phyloP scores from a whole-genome alignment of 2,113 vertebrate species.

The Blennius ocellaris region DNA sequence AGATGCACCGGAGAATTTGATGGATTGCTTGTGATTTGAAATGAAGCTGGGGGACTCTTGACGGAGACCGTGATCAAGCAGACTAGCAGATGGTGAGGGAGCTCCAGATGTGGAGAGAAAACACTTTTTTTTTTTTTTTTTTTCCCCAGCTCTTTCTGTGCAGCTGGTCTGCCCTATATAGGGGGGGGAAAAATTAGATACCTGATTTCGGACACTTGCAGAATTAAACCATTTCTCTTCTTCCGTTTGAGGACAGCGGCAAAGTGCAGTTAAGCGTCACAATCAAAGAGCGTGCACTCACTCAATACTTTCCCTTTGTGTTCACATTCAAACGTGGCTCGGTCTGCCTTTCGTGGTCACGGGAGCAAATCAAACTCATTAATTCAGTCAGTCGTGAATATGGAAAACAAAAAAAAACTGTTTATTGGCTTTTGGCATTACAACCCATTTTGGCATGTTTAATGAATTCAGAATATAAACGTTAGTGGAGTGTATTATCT shows the following conservation, averaged over 20 bases:
- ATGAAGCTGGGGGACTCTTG: slow-evolving; percentile 30
- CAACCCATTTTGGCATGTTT: slow-evolving; percentile 31
- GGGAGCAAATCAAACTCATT: background rate
- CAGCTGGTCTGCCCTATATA: background rate
- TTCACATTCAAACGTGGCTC: background rate
- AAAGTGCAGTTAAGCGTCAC: too few relatives aligned
- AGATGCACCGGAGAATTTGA: slow-evolving; percentile 37
- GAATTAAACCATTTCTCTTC: too few relatives aligned
- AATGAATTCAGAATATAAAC: slow-evolving; percentile 5
- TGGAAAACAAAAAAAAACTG: slow-evolving; percentile 13
- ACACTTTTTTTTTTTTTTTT: slow-evolving; percentile 1
- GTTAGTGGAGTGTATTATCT: slow-evolving; percentile 15
- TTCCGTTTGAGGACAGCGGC: too few relatives aligned
- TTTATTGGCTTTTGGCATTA: slow-evolving; percentile 56
- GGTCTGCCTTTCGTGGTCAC: background rate
- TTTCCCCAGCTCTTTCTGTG: background rate
- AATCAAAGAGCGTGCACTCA: background rate
- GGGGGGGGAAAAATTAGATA: background rate
- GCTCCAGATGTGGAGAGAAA: slow-evolving; percentile 42
- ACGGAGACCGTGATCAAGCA: slow-evolving; percentile 40
- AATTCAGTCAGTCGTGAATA: background rate
- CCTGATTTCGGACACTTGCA: background rate
- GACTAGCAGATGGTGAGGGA: slow-evolving; percentile 43
- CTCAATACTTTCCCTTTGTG: background rate
- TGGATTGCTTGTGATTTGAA: slow-evolving; percentile 48